phyloP scores from a whole-genome alignment of 2,888 invertebrate species.

The Anthophora plumipes region DNA sequence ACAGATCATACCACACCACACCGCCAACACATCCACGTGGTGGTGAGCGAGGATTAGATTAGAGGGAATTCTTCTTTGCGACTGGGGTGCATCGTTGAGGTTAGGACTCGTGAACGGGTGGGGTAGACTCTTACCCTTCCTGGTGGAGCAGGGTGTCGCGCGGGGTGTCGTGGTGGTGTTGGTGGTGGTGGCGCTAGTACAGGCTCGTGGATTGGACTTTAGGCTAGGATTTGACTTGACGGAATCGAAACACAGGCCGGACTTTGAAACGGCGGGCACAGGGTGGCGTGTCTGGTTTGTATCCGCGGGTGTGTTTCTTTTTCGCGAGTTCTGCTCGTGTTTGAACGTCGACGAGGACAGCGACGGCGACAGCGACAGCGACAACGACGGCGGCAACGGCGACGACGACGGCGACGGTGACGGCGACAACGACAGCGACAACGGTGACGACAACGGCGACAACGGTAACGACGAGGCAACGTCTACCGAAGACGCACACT shows the following conservation, averaged over 20 bases:
- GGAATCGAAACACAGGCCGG: conserved; percentile 70
- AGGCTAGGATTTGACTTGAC: conserved; percentile 75
- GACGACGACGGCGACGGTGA: not conserved
- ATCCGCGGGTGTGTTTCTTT: conserved; percentile 84
- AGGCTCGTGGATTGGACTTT: conserved; percentile 84
- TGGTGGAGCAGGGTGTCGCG: conserved; percentile 85
- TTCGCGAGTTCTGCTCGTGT: conserved; percentile 82
- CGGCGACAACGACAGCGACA: not conserved
- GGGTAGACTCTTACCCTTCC: conserved; percentile 85
- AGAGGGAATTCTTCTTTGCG: conserved; percentile 75
- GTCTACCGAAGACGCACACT: conserved; percentile 81
- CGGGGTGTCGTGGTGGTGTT: conserved; percentile 85
- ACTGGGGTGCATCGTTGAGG: conserved; percentile 73
- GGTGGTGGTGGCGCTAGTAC: conserved; percentile 84
- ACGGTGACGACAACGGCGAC: conserved; percentile 32
- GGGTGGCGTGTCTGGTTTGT: conserved; percentile 85
- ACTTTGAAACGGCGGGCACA: conserved; percentile 76
- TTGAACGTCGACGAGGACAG: conserved; percentile 16
- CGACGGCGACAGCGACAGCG: not conserved
- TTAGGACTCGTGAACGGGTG: conserved; percentile 79
- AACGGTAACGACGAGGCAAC: conserved; percentile 53
- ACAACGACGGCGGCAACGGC: not conserved
- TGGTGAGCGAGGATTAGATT: conserved; percentile 82
- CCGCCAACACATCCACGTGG: conserved; percentile 85
- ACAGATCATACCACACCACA: conserved; percentile 84